These are phyloP conservation scores for Aphaenogaster floridana DNA, from an alignment of 1,140 invertebrate species.

Conservation along the genomic window DNA sequence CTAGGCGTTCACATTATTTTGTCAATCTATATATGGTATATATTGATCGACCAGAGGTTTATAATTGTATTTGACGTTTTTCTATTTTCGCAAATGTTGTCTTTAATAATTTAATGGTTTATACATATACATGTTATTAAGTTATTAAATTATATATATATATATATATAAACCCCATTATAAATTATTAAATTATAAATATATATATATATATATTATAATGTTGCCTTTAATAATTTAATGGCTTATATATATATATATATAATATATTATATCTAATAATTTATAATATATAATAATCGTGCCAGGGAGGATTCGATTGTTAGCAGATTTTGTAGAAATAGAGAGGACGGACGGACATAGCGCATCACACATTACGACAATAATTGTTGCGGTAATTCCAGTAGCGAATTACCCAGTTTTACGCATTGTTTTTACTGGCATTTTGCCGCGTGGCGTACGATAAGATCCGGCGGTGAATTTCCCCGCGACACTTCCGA, in stretches of 20 bases:
- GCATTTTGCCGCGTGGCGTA: constrained; percentile 6
- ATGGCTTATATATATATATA: neutral
- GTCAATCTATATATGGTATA: too few relatives aligned
- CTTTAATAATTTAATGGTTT: too few relatives aligned
- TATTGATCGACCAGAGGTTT: neutral
- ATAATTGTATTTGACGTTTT: neutral
- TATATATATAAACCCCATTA: neutral
- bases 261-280: neutral
- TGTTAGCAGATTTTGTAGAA: neutral
- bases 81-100: neutral
- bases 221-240: too few relatives aligned
- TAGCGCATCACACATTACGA: neutral
- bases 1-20: too few relatives aligned
- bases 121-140: too few relatives aligned
- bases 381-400: constrained; percentile 32
- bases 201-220: neutral
- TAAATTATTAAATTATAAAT: neutral
- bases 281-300: too few relatives aligned
- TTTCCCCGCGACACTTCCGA: constrained; percentile 41
- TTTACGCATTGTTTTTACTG: constrained; percentile 19
- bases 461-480: constrained; percentile 52
- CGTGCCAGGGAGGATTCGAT: neutral
- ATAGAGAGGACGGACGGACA: neutral
- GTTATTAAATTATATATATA: neutral
- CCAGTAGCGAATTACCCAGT: constrained; percentile 28